phyloP scores from a whole-genome alignment of 2,888 invertebrate species.

The Ellobium chinense region DNA sequence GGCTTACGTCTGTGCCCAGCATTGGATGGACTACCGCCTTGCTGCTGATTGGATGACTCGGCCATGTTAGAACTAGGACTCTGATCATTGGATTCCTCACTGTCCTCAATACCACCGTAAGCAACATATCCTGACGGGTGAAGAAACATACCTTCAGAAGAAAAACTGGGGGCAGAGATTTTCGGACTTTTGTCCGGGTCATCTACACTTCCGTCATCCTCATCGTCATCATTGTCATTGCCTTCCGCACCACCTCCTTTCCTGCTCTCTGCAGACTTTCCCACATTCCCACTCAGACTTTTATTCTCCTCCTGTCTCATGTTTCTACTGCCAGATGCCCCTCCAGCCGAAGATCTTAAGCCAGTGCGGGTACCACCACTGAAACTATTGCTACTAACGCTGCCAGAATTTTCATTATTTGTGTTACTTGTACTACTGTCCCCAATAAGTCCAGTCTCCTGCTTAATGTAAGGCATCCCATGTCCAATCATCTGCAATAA shows the following conservation, averaged over 20 bases:
- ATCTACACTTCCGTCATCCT: neutral
- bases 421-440: neutral
- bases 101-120: slow-evolving; percentile 39
- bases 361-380: neutral
- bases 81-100: slow-evolving; percentile 28
- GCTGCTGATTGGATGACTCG: slow-evolving; percentile 23
- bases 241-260: neutral
- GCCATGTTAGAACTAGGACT: neutral
- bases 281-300: neutral
- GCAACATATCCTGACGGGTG: slow-evolving; percentile 49
- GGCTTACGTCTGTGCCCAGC: slow-evolving; percentile 49
- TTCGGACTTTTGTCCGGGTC: slow-evolving; percentile 23
- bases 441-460: slow-evolving; percentile 18
- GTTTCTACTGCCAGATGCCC: neutral
- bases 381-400: neutral
- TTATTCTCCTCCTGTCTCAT: neutral
- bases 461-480: slow-evolving; percentile 46
- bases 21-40: neutral
- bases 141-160: slow-evolving; percentile 45
- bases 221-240: neutral
- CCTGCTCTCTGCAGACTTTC: slow-evolving; percentile 3
- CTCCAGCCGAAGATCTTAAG: neutral
- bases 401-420: neutral
- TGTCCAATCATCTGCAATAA: slow-evolving; percentile 46
- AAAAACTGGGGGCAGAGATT: slow-evolving; percentile 41